Conservation (phyloP, 2,797 vertebrate genomes). For the Choloepus didactylus region DNA sequence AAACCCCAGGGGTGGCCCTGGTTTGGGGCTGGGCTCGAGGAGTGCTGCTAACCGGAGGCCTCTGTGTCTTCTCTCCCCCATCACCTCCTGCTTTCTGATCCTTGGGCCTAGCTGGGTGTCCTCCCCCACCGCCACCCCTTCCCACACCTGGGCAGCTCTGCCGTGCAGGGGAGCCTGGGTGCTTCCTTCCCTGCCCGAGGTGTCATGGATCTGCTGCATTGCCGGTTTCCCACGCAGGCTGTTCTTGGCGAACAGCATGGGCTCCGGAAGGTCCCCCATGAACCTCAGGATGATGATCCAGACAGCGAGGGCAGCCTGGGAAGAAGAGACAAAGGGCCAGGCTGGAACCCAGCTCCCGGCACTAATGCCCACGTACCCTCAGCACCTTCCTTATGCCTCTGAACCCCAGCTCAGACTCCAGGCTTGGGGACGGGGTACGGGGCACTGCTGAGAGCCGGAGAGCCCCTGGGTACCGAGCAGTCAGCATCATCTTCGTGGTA, state of each 20-base stretch:
- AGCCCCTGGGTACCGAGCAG: slow-evolving; percentile 88
- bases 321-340: slow-evolving; percentile 9
- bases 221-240: slow-evolving; percentile 70
- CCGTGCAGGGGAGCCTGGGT: background rate
- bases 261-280: slow-evolving; percentile 98
- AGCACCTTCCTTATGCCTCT: background rate
- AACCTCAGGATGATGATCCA: slow-evolving; percentile 97
- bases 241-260: slow-evolving; percentile 87
- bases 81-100: background rate
- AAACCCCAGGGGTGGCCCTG: background rate
- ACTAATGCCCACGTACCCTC: fast-evolving
- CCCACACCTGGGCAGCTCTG: slow-evolving; percentile 56
- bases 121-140: background rate
- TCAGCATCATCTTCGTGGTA: slow-evolving; percentile 95
- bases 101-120: background rate
- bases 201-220: slow-evolving; percentile 84
- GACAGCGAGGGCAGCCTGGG: slow-evolving; percentile 93
- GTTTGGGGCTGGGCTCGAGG: background rate
- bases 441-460: background rate
- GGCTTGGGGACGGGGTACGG: background rate
- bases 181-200: slow-evolving; percentile 75
- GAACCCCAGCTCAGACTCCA: background rate
- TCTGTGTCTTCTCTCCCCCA: background rate
- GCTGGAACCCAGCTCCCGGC: background rate
- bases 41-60: background rate